Base-by-base conservation (phyloP, 2,797 vertebrate species). In the Tympanoctomys barrerae region DNA sequence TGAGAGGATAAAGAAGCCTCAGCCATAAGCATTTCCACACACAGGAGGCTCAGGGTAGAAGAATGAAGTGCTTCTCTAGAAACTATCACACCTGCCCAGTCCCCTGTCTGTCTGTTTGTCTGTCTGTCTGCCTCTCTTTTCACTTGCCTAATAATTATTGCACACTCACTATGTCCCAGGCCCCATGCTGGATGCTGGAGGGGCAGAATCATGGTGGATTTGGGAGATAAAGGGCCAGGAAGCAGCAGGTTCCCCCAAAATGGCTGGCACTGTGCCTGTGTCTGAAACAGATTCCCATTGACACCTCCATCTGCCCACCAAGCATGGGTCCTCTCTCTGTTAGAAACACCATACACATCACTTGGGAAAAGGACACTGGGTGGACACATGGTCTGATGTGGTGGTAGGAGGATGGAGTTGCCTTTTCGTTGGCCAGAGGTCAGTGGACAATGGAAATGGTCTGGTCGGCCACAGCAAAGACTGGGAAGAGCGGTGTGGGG, bases 401-500 rank as follows among this genome's bases (percentile, higher is more conserved):
- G 7, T 33, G 42, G 16, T 22, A 21, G 79, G 33, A 26, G 68
- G 36, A 39, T 22, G 16, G 21, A 52, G 49, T 26, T 57, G 52
- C 61, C 42, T 39, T 71, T 88, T 52, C 52, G 7, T 12, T 24
- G 42, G 87, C 52, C 52, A 6, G 13, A 92, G 46, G 85, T 98
- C 98, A 98, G 52, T 28, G 96, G 2, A 96, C 4, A 0, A 99
- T 98, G 2, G 99, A 99, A 97, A 99, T 98, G 78, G 98, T 99
- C 95, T 98, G 98, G 97, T 99, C 99, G 0, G 99, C 99, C 97
- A 99, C 99, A 0, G 99, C 99, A 1, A 99, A 99, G 2, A 99
- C 99, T 0, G 99, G 99, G 95, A 99, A 98, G 82, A 99, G 97
- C 0, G 99, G 99, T 3, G 98, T 98, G 0, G 49, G 95, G 66